Percentiles rank a stretch among this genome's conserved stretches.
Evolutionary conservation across 1,140 invertebrate species (phyloP).

Genomic region (Pseudobourletiella spinata): DNA sequence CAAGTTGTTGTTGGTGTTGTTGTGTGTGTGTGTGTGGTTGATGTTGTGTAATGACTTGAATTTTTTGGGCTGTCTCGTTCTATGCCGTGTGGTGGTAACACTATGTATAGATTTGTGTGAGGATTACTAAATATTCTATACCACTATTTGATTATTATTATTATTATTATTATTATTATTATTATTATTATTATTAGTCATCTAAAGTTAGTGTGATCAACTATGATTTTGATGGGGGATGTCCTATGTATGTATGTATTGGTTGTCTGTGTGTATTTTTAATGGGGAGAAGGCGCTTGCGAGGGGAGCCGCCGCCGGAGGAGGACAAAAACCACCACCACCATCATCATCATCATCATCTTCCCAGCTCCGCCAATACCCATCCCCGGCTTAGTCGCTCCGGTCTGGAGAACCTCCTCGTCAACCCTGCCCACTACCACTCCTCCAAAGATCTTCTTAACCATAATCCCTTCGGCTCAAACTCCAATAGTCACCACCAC

Average conservation of each 20-base stretch:
- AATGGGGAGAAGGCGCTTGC: slow-evolving; percentile 28
- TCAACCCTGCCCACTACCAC: slow-evolving; percentile 20
- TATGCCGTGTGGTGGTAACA: too few relatives aligned
- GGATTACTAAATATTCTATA: too few relatives aligned
- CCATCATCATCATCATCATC: too few relatives aligned
- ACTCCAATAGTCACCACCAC: slow-evolving; percentile 12
- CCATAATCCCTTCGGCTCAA: background rate
- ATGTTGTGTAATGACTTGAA: too few relatives aligned
- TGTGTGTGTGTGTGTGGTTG: too few relatives aligned
- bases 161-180: too few relatives aligned
- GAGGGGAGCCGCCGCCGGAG: slow-evolving; percentile 22
- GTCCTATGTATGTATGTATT: slow-evolving; percentile 1
- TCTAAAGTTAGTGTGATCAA: too few relatives aligned
- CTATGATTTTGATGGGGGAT: too few relatives aligned
- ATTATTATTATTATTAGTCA: slow-evolving; percentile 14
- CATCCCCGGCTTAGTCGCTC: slow-evolving; percentile 35
- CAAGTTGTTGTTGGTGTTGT: too few relatives aligned
- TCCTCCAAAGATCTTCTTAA: slow-evolving; percentile 18
- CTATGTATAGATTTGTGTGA: too few relatives aligned
- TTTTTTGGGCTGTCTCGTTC: too few relatives aligned
- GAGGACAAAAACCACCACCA: slow-evolving; percentile 29
- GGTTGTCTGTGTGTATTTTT: slow-evolving; percentile 1
- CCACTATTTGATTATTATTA: too few relatives aligned
- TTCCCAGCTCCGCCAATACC: slow-evolving; percentile 25
- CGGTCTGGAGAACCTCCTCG: slow-evolving; percentile 34